phyloP scores from a whole-genome alignment of 2,888 invertebrate genomes.

The Autographa pulchrina region DNA sequence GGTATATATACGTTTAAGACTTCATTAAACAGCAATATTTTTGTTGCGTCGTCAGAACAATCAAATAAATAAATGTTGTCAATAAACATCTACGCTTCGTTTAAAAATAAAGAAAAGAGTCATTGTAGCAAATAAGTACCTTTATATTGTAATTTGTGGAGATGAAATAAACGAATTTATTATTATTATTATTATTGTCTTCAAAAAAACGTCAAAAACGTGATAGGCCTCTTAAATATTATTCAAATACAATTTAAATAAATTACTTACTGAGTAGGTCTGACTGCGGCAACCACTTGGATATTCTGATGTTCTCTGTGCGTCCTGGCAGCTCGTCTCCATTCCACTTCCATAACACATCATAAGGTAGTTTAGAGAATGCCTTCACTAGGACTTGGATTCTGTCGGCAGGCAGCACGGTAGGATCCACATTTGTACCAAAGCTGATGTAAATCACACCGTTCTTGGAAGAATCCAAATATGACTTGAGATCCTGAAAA shows the following conservation, averaged over 20 bases:
- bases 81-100: too few species aligned
- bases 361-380: constrained; percentile 72
- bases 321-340: constrained; percentile 56
- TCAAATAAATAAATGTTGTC: too few species aligned
- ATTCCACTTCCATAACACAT: constrained; percentile 79
- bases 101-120: too few species aligned
- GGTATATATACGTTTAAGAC: too few species aligned
- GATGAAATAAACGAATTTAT: too few species aligned
- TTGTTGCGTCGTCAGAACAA: too few species aligned
- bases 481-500: constrained; percentile 74
- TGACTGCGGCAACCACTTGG: constrained; percentile 77
- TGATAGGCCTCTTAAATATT: too few species aligned
- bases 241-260: not conserved
- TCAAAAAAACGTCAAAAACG: too few species aligned
- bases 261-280: constrained; percentile 74
- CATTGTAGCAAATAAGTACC: too few species aligned
- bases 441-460: constrained; percentile 84
- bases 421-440: constrained; percentile 76
- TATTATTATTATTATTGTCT: too few species aligned
- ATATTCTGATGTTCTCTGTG: constrained; percentile 65
- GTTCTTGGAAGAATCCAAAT: constrained; percentile 73
- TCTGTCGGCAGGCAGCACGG: constrained; percentile 67
- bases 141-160: too few species aligned
- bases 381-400: constrained; percentile 68
- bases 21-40: too few species aligned